Conservation (phyloP, 2,113 vertebrate genomes). For the Corvus moneduloides region DNA sequence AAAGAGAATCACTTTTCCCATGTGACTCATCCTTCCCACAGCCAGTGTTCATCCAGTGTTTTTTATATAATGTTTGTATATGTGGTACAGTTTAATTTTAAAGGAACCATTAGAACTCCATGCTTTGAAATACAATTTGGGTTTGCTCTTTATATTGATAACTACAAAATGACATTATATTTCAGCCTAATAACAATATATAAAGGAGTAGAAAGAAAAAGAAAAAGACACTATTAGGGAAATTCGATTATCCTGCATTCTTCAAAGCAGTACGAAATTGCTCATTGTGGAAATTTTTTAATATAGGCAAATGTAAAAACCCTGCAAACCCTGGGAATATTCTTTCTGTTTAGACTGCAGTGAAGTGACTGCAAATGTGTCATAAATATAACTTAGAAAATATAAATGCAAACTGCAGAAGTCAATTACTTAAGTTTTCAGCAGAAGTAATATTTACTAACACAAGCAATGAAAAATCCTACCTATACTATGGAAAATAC, state of each 20-base stretch:
- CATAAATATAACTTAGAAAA: background rate
- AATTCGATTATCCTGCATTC: background rate
- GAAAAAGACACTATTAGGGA: background rate
- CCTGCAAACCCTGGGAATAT: background rate
- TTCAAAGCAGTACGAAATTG: background rate
- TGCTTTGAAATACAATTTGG: background rate
- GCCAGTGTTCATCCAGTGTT: fast-evolving
- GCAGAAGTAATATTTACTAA: background rate
- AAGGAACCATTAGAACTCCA: background rate
- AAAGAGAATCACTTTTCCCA: background rate
- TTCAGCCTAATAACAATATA: background rate
- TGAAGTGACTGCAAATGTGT: background rate
- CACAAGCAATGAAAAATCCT: background rate
- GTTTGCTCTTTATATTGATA: background rate
- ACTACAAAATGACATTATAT: background rate
- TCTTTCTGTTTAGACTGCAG: background rate
- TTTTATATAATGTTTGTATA: background rate
- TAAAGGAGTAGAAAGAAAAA: background rate
- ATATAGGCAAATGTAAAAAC: background rate
- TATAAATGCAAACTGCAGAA: background rate
- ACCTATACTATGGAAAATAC: background rate
- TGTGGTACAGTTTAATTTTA: background rate
- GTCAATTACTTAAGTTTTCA: background rate
- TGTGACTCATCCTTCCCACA: background rate
- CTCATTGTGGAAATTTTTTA: background rate